Evolutionary conservation across 2,888 invertebrate species (phyloP), one percentile per base, ranked within the genome.

Genomic region (Catonia carolina): DNA sequence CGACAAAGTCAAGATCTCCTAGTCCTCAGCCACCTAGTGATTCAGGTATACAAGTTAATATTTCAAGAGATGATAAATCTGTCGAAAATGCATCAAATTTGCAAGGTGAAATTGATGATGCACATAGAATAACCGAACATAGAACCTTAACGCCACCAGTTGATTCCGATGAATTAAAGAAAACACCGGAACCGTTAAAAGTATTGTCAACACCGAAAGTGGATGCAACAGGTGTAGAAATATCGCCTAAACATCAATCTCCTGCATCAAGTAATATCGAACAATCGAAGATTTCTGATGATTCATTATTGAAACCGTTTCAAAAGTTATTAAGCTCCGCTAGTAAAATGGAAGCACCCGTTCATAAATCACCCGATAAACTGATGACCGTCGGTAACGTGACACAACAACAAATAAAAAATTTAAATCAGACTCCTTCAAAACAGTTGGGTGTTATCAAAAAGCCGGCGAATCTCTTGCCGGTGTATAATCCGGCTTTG

Each of bases 1-100:
- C 92, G 0, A 91, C 92, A 7, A 88, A 89, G 71, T 89, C 90
- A 0, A 75, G 85, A 17, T 84, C 85, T 12, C 81, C 80, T 0
- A 63, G 64, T 49, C 67, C 67, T 2, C 59, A 60, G 15, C 63
- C 61, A 2, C 53, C 42, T 15, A 31, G 52, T 27, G 60, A 58
- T 48, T 33, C 35, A 20, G 55, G 54, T 33, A 14, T 39, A 27
- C 47, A 42, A 14, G 51, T 56, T 51, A 23, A 35, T 52, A 27
- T 54, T 45, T 27, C 48, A 23, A 50, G 55, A 48, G 42, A 60
- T 52, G 58, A 58, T 31, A 58, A 58, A 31, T 22, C 51, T 4
- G 15, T 35, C 27, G 58, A 58, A n/a, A 58, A 41, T 37, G 23
- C 35, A 18, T 33, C 37, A 22, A 51, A 36, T 41, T 31, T 53